Conservation (phyloP, 2,888 invertebrate species). For the Heterodera filipjevi region DNA sequence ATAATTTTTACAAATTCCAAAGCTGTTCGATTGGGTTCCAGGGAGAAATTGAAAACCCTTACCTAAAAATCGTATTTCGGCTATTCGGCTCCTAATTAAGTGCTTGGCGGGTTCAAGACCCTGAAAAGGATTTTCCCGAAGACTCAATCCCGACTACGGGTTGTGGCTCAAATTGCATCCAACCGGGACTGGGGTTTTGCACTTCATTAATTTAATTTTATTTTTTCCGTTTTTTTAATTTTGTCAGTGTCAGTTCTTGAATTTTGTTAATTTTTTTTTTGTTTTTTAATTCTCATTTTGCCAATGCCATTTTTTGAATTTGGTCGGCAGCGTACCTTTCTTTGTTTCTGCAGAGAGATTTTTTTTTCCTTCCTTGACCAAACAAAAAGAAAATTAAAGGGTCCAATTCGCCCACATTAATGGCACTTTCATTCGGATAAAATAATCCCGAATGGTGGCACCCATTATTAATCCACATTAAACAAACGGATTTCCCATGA, state of each 20-base stretch:
- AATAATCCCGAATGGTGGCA: background rate
- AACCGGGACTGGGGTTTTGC: too few relatives aligned
- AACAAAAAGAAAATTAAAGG: slow-evolving; percentile 6
- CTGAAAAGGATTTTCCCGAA: too few relatives aligned
- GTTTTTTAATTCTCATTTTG: background rate
- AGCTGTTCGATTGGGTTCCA: too few relatives aligned
- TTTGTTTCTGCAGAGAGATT: background rate
- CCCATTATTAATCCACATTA: background rate
- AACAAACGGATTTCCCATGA: background rate
- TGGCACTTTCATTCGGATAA: background rate
- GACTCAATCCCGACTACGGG: too few relatives aligned
- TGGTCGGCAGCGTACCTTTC: background rate
- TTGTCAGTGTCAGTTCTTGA: too few relatives aligned
- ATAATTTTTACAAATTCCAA: too few relatives aligned
- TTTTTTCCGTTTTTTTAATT: background rate
- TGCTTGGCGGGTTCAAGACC: too few relatives aligned
- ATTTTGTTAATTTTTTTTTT: background rate
- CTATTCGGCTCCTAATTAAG: too few relatives aligned
- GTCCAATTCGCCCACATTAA: background rate
- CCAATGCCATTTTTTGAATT: background rate
- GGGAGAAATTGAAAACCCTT: too few relatives aligned
- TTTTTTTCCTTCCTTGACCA: background rate
- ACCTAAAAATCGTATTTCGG: too few relatives aligned
- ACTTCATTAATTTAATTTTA: background rate
- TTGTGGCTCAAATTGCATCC: too few relatives aligned